Conservation (phyloP, 2,888 invertebrate genomes). For the Dicyrtoma fusca region DNA sequence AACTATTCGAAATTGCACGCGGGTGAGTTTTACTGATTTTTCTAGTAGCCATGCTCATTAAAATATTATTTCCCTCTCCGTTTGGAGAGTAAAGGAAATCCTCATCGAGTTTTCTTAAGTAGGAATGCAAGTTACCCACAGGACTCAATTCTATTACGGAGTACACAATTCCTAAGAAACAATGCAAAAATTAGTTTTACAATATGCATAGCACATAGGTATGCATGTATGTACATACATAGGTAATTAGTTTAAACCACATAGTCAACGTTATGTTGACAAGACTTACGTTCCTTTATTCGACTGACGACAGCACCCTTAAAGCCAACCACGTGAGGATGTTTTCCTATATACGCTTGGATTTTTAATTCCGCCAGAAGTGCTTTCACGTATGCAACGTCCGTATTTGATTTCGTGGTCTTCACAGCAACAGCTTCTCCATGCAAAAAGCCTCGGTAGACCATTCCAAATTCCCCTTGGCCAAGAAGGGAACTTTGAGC, state of each 20-base stretch:
- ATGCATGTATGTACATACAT: too few species aligned
- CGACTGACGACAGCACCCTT: background rate
- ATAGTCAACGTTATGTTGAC: too few species aligned
- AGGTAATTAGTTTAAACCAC: too few species aligned
- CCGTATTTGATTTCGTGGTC: conserved; percentile 1
- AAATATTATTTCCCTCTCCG: background rate
- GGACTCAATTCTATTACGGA: background rate
- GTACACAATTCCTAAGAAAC: conserved; percentile 3
- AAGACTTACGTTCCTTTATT: too few species aligned
- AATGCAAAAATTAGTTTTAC: too few species aligned
- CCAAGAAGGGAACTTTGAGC: background rate
- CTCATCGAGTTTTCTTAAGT: background rate
- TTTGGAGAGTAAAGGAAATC: background rate
- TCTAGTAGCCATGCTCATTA: too few species aligned
- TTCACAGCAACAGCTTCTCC: conserved; percentile 3
- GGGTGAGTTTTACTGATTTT: too few species aligned
- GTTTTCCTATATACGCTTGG: background rate
- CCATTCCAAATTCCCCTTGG: background rate
- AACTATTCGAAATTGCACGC: too few species aligned
- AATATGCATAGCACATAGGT: too few species aligned
- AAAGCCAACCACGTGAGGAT: background rate
- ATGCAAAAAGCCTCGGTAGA: background rate
- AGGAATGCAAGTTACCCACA: background rate
- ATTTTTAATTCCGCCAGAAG: conserved; percentile 6
- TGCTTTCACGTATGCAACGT: background rate